Evolutionary conservation across 1,140 invertebrate genomes (phyloP), one percentile per base, ranked within the genome.

Genomic region (Antheraea pernyi): DNA sequence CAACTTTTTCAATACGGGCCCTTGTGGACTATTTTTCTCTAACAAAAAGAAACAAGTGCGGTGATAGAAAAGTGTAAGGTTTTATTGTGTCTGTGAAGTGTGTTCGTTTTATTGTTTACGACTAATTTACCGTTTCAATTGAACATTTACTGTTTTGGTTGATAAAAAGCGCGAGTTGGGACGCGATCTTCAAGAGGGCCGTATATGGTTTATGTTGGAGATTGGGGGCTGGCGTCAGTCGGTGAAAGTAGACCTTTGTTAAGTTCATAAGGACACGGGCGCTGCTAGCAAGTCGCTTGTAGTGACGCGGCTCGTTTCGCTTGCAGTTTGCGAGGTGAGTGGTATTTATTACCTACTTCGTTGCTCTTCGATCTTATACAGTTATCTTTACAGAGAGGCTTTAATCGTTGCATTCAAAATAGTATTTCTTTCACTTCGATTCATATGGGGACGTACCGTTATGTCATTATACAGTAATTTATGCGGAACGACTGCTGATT

Each of bases 171-270:
- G 81, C 83, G 85, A 88, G 77, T 65, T 78, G 82, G 80, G 78
- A 79, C 79, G 76, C 80, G 80, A 81, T 82, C 80, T 83, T 80
- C 80, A 73, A 84, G 80, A 89, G 85, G 86, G 82, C 86, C 83
- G 82, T 91, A 83, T 87, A 89, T 86, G 83, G 83, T 83, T 73
- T 75, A 80, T 10, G 79, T 85, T 85, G 81, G 83, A 84, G 87
- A 86, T 87, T 83, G 77, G 79, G 16, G 77, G 73, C 78, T 84
- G 84, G 77, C 82, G 78, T 81, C 77, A 74, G 80, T 72, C 77
- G 89, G 89, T 89, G 89, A 91, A 91, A 91, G 88, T 88, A 89
- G 80, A 89, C 87, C 89, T 91, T 89, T 88, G 84, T 88, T 84
- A 83, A 84, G 87, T 89, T 89, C 87, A 88, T 86, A 91, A 91